Conservation (phyloP, 2,888 invertebrate species). For the Oxytorus armatus region DNA sequence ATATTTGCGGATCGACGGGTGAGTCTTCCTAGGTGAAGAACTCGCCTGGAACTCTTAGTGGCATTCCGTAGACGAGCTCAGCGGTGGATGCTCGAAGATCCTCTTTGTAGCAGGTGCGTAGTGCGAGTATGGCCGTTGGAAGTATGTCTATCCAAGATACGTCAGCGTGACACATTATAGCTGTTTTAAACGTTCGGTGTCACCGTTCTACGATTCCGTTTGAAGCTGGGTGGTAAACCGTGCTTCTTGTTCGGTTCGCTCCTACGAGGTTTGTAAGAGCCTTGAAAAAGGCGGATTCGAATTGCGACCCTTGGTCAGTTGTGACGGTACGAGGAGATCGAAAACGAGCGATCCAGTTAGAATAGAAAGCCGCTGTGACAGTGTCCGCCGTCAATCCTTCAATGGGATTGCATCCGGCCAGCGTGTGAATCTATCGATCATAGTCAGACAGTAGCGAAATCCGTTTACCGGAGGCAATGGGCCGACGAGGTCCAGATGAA, state of each 20-base stretch:
- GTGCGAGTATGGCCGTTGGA: background rate
- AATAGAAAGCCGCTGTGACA: background rate
- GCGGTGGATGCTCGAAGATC: slow-evolving; percentile 41
- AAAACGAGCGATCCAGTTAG: background rate
- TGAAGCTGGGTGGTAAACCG: background rate
- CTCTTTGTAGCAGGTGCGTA: slow-evolving; percentile 11
- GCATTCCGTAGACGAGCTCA: slow-evolving; percentile 55
- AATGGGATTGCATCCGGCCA: slow-evolving; percentile 1
- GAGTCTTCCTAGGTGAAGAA: slow-evolving; percentile 49
- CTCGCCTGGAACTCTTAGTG: slow-evolving; percentile 53
- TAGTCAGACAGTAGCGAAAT: background rate
- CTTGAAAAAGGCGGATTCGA: background rate
- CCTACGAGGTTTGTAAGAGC: background rate
- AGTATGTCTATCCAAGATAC: background rate
- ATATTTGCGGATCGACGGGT: slow-evolving; percentile 10
- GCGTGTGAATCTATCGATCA: slow-evolving; percentile 1
- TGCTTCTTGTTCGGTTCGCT: background rate
- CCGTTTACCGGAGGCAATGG: background rate
- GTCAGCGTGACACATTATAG: slow-evolving; percentile 11
- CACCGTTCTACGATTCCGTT: slow-evolving; percentile 27
- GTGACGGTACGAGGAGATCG: slow-evolving; percentile 1
- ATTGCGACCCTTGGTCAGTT: slow-evolving; percentile 4
- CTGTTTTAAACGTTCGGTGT: slow-evolving; percentile 11
- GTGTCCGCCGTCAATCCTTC: slow-evolving; percentile 2
- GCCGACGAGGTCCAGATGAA: background rate